Evolutionary conservation across 64 coral and sea anemone species (phyloP).

Genomic region (Montipora efflorescens): DNA sequence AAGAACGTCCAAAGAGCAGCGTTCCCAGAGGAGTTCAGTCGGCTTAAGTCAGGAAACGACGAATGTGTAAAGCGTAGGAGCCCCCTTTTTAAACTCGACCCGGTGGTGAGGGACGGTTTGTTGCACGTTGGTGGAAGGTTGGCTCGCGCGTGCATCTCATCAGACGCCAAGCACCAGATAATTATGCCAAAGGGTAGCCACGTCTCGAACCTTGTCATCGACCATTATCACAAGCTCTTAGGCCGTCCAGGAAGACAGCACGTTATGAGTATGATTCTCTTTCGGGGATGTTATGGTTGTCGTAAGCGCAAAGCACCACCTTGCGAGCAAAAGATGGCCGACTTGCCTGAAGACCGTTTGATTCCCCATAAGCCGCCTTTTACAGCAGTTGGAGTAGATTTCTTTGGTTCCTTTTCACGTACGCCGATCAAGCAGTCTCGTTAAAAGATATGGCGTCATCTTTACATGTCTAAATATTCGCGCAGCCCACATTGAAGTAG

Average conservation of each 20-base stretch:
- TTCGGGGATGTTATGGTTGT: not conserved
- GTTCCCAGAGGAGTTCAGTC: not conserved
- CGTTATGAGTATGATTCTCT: not conserved
- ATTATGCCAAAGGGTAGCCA: constrained; percentile 29
- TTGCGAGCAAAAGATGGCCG: constrained; percentile 38
- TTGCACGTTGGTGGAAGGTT: constrained; percentile 59
- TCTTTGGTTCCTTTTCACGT: not conserved
- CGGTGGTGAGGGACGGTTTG: not conserved
- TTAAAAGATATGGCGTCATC: constrained; percentile 20
- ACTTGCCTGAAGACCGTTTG: not conserved
- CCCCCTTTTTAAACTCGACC: constrained; percentile 21
- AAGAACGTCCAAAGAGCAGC: not conserved
- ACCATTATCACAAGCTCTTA: constrained; percentile 16
- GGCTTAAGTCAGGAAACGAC: not conserved
- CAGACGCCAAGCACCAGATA: constrained; percentile 33
- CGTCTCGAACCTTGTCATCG: not conserved
- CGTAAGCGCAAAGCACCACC: not conserved
- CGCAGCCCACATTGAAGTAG: not conserved
- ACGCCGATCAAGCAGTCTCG: not conserved
- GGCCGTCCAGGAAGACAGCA: constrained; percentile 19
- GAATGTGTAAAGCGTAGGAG: not conserved
- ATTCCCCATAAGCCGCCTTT: not conserved
- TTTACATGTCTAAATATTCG: constrained; percentile 11
- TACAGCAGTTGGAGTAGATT: constrained; percentile 24
- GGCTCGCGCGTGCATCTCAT: not conserved